phyloP scores from a whole-genome alignment of 2,888 invertebrate species.

The Trichogramma evanescens region DNA sequence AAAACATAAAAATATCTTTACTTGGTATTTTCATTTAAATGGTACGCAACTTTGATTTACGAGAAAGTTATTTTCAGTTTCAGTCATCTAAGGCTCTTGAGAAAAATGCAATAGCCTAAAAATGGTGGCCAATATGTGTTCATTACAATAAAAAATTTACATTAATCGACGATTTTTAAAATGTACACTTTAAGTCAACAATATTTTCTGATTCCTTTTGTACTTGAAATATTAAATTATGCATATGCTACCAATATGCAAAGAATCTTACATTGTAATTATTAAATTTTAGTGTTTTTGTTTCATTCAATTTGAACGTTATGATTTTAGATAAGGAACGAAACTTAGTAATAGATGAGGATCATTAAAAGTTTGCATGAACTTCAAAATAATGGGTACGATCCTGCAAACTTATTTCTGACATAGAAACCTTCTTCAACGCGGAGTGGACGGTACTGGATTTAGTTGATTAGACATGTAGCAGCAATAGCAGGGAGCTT shows the following conservation, averaged over 20 bases:
- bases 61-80: slow-evolving; percentile 17
- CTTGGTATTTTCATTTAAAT: slow-evolving; percentile 4
- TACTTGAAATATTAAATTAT: slow-evolving; percentile 18
- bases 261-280: slow-evolving; percentile 9
- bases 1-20: slow-evolving; percentile 6
- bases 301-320: slow-evolving; percentile 7
- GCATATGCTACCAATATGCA: slow-evolving; percentile 7
- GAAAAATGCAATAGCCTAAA: slow-evolving; percentile 5
- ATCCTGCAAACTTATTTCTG: not conserved
- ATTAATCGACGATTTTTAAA: slow-evolving; percentile 11
- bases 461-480: slow-evolving; percentile 39
- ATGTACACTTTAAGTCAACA: slow-evolving; percentile 17
- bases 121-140: slow-evolving; percentile 12
- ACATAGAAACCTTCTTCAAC: slow-evolving; percentile 23
- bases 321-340: not conserved
- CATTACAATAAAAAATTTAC: slow-evolving; percentile 11
- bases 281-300: slow-evolving; percentile 17
- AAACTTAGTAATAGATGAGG: not conserved
- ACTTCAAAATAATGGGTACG: slow-evolving; percentile 1
- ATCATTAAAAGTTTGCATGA: not conserved
- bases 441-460: slow-evolving; percentile 43
- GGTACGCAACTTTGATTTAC: slow-evolving; percentile 18
- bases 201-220: slow-evolving; percentile 18
- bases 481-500: slow-evolving; percentile 36
- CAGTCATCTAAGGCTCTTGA: slow-evolving; percentile 17